phyloP scores from a whole-genome alignment of 1,140 invertebrate species.

The Pseudomyrmex sp. region DNA sequence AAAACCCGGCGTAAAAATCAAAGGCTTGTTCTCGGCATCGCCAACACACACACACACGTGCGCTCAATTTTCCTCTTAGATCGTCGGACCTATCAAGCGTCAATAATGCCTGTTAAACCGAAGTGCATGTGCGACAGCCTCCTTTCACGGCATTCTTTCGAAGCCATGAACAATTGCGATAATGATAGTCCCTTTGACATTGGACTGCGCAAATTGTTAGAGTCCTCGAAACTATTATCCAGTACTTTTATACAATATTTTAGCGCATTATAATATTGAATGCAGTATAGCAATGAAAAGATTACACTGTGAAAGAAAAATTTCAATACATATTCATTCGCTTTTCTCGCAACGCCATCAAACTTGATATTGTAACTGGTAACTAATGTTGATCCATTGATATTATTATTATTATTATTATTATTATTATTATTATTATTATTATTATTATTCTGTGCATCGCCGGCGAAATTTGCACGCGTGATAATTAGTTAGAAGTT shows the following conservation, averaged over 20 bases:
- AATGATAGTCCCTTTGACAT: not conserved
- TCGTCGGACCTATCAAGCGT: conserved; percentile 63
- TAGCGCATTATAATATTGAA: not conserved
- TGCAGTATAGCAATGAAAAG: not conserved
- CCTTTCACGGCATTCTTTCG: conserved; percentile 18
- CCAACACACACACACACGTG: conserved; percentile 31
- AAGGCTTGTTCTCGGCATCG: conserved; percentile 63
- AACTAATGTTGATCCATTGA: conserved; percentile 7
- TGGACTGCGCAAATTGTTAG: not conserved
- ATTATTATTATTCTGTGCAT: not conserved
- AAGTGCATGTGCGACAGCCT: conserved; percentile 51
- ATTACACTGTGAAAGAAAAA: not conserved
- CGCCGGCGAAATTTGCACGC: conserved; percentile 27
- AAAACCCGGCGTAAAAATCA: conserved; percentile 66
- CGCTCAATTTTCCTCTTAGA: conserved; percentile 69
- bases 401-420: too few species aligned
- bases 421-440: too few species aligned
- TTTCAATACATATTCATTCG: not conserved
- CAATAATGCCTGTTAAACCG: conserved; percentile 64
- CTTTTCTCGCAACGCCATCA: not conserved
- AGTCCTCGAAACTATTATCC: not conserved
- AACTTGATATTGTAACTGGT: conserved; percentile 11
- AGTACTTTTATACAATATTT: not conserved
- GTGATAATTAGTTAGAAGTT: conserved; percentile 49
- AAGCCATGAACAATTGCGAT: conserved; percentile 15